phyloP scores from a whole-genome alignment of 2,797 vertebrate genomes.

The Enteromius afrohamiltoni region DNA sequence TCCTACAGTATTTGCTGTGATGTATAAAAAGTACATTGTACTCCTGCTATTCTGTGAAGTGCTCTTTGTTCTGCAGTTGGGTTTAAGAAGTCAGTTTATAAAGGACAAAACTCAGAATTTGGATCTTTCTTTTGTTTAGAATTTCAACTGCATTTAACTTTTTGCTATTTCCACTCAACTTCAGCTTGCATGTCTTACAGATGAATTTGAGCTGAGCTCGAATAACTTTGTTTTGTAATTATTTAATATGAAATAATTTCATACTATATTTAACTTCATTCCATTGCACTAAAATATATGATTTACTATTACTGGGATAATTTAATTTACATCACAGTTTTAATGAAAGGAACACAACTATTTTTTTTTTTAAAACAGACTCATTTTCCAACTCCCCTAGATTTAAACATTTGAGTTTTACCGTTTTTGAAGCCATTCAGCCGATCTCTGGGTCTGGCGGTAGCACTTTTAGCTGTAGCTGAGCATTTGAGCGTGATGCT shows the following conservation, averaged over 20 bases:
- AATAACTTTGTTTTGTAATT: neutral
- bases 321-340: neutral
- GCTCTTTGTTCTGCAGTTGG: neutral
- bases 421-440: too few species aligned
- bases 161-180: neutral
- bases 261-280: neutral
- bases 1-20: slow-evolving; percentile 13
- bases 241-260: neutral
- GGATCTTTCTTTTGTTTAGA: neutral
- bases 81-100: neutral
- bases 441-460: too few species aligned
- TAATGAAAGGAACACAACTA: too few species aligned
- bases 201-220: neutral
- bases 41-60: neutral
- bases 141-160: neutral
- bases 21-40: neutral
- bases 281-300: neutral
- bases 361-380: too few species aligned
- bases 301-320: neutral
- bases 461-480: too few species aligned
- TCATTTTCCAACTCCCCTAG: too few species aligned
- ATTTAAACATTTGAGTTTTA: too few species aligned
- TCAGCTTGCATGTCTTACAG: neutral
- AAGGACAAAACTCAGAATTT: neutral
- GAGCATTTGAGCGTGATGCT: too few species aligned